Percentiles rank a stretch among this genome's conserved stretches.
phyloP scores from a whole-genome alignment of 2,797 vertebrate genomes.

The Lepus oiostolus region DNA sequence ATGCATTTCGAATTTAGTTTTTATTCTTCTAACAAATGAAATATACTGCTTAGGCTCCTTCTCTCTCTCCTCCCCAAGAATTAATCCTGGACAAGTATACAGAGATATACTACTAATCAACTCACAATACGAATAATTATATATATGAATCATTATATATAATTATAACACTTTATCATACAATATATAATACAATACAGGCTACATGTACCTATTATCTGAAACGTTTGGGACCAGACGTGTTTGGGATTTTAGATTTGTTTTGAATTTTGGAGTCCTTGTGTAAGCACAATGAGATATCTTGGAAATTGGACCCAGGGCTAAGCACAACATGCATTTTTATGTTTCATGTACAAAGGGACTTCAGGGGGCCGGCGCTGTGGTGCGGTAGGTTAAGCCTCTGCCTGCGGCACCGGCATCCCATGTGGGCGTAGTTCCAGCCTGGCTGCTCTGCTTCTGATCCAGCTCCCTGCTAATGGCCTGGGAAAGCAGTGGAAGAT shows the following conservation, averaged over 20 bases:
- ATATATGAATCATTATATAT: slow-evolving; percentile 18
- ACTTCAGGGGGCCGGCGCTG: too few relatives aligned
- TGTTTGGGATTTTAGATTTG: background rate
- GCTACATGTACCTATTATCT: background rate
- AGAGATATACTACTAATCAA: background rate
- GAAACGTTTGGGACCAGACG: background rate
- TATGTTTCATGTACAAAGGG: background rate
- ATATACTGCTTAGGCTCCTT: background rate
- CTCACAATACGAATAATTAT: background rate
- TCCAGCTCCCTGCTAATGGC: too few relatives aligned
- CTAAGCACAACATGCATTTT: background rate
- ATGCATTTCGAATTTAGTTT: background rate
- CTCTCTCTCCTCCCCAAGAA: background rate
- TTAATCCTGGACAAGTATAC: background rate
- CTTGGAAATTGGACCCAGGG: background rate
- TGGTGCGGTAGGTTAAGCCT: too few relatives aligned
- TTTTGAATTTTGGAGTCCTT: background rate
- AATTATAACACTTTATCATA: background rate
- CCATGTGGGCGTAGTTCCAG: too few relatives aligned
- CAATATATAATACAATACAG: background rate
- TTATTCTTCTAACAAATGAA: background rate
- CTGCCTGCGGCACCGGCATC: too few relatives aligned
- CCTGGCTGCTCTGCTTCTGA: too few relatives aligned
- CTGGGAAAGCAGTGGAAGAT: too few relatives aligned
- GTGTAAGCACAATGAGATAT: background rate